These are phyloP conservation scores for Aphrophora alni DNA, from an alignment of 2,888 invertebrate species.

Conservation along the genomic window DNA sequence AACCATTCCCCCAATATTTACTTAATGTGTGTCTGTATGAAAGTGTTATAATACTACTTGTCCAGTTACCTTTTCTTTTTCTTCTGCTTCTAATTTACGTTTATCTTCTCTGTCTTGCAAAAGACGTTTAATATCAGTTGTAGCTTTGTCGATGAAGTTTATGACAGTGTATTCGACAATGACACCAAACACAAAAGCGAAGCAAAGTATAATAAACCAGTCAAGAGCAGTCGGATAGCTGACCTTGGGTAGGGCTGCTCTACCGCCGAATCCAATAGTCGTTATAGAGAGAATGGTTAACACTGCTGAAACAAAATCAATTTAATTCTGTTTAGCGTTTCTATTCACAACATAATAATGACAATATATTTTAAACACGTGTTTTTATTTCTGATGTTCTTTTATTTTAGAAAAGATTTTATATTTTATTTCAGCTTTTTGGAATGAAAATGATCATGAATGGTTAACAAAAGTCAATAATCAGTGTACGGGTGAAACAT, in stretches of 20 bases:
- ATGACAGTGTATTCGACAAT: conserved; percentile 68
- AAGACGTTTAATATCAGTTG: conserved; percentile 55
- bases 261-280: conserved; percentile 67
- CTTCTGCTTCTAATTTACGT: conserved; percentile 17
- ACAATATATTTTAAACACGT: no score
- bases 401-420: no score
- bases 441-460: no score
- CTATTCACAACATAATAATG: no score
- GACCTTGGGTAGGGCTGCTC: conserved; percentile 65
- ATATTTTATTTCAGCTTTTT: no score
- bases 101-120: conserved; percentile 49
- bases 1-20: no score
- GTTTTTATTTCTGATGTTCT: no score
- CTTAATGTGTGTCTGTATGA: no score
- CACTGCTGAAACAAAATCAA: conserved; percentile 61
- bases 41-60: no score
- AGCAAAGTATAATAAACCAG: conserved; percentile 67
- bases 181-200: conserved; percentile 68
- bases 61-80: background rate
- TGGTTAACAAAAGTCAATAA: no score
- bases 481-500: no score
- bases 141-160: conserved; percentile 63
- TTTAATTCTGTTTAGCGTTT: no score
- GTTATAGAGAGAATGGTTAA: conserved; percentile 70
- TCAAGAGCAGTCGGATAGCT: conserved; percentile 69